phyloP scores from a whole-genome alignment of 2,113 vertebrate species.

The Mormyrus lacerda region DNA sequence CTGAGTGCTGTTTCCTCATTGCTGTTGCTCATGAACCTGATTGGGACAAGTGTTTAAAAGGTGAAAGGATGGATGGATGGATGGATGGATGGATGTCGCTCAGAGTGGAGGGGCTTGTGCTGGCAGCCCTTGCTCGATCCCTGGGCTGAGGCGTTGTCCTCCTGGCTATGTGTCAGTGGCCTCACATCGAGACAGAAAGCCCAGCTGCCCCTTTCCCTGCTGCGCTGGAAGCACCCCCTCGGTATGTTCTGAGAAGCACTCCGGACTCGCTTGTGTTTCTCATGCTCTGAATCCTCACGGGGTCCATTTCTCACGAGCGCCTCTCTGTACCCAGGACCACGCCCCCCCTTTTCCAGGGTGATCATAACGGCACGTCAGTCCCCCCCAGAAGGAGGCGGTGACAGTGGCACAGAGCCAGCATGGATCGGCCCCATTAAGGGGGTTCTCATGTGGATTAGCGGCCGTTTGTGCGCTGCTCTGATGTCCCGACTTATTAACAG shows the following conservation, averaged over 20 bases:
- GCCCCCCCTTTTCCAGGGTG: neutral
- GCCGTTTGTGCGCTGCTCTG: neutral
- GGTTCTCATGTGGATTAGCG: neutral
- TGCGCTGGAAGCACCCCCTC: neutral
- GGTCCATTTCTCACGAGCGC: slow-evolving; percentile 25
- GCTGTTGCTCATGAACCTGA: neutral
- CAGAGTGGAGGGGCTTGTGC: no score
- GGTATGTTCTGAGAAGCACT: neutral
- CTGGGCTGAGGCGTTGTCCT: neutral
- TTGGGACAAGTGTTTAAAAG: neutral
- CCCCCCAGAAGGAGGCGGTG: neutral
- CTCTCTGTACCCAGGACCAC: neutral
- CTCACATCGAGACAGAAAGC: neutral
- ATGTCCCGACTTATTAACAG: neutral
- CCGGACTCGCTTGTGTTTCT: slow-evolving; percentile 31
- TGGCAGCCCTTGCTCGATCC: no score
- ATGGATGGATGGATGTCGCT: neutral
- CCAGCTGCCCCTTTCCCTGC: neutral
- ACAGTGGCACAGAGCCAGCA: neutral
- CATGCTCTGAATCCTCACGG: slow-evolving; percentile 29
- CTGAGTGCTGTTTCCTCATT: neutral
- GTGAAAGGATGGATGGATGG: neutral
- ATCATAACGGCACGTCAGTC: neutral
- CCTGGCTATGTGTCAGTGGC: neutral
- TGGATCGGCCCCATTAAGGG: neutral